These are phyloP conservation scores for Fulica atra DNA, from an alignment of 2,113 vertebrate species.

Conservation along the genomic window DNA sequence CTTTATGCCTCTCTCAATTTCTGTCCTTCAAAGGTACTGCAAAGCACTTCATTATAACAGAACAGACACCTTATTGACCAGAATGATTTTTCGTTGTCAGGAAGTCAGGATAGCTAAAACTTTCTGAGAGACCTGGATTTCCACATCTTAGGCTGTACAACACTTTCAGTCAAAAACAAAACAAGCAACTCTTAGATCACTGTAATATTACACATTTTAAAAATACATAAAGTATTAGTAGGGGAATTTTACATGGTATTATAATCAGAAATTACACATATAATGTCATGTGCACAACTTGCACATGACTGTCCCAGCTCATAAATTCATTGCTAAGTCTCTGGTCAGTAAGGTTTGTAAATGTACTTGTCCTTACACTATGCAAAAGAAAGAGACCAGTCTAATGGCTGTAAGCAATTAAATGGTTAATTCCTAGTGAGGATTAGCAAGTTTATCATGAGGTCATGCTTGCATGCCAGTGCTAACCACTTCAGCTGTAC, in stretches of 20 bases:
- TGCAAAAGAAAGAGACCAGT: background rate
- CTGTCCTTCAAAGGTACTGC: background rate
- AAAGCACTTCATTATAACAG: background rate
- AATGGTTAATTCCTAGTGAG: background rate
- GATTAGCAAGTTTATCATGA: background rate
- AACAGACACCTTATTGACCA: background rate
- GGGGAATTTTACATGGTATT: background rate
- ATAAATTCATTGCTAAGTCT: background rate
- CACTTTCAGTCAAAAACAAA: background rate
- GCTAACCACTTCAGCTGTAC: background rate
- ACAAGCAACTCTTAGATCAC: background rate
- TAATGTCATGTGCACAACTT: background rate
- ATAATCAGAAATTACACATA: background rate
- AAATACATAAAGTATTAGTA: background rate
- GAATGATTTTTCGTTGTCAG: background rate
- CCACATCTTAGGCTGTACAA: background rate
- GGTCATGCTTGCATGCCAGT: background rate
- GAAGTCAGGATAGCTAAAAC: background rate
- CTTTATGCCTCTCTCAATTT: background rate
- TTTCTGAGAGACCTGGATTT: background rate
- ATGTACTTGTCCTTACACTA: background rate
- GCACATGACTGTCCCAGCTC: background rate
- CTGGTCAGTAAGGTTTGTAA: background rate
- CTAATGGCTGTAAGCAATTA: background rate
- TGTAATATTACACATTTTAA: background rate